Percentiles rank a stretch among this genome's conserved stretches.
phyloP scores from a whole-genome alignment of 1,140 invertebrate genomes.

The Brachionus angularis region DNA sequence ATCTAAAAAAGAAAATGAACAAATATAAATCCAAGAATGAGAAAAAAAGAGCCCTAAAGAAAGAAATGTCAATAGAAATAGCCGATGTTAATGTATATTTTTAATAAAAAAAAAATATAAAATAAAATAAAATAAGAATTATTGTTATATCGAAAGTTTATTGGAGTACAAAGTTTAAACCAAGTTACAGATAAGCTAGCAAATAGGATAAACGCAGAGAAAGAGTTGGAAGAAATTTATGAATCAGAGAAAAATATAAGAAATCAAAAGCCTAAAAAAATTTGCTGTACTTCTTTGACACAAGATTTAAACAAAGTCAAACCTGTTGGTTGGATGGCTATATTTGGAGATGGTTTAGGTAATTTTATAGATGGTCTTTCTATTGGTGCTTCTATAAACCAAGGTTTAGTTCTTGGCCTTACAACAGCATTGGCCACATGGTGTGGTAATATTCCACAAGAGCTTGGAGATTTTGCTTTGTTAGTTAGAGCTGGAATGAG shows the following conservation, averaged over 20 bases:
- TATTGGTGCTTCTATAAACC: slow-evolving; percentile 67
- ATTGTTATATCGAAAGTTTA: no score
- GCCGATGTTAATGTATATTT: no score
- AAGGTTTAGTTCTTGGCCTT: slow-evolving; percentile 64
- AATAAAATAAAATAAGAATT: no score
- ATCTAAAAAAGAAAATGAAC: no score
- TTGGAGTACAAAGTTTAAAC: background rate
- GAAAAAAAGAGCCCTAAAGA: no score
- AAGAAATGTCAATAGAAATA: no score
- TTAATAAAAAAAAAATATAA: no score
- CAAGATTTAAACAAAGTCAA: slow-evolving; percentile 55
- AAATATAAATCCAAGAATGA: no score
- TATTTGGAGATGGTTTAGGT: slow-evolving; percentile 70
- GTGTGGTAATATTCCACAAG: slow-evolving; percentile 70
- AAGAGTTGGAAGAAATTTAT: background rate
- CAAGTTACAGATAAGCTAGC: slow-evolving; percentile 26
- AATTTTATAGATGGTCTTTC: slow-evolving; percentile 71
- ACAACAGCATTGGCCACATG: slow-evolving; percentile 67
- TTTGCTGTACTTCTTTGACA: slow-evolving; percentile 35
- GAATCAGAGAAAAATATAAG: background rate
- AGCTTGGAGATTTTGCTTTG: slow-evolving; percentile 70
- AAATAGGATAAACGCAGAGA: background rate
- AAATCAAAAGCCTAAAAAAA: background rate
- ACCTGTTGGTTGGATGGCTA: slow-evolving; percentile 69
- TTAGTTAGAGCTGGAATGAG: slow-evolving; percentile 68